phyloP scores from a whole-genome alignment of 2,797 vertebrate species.

The Mycteria americana region DNA sequence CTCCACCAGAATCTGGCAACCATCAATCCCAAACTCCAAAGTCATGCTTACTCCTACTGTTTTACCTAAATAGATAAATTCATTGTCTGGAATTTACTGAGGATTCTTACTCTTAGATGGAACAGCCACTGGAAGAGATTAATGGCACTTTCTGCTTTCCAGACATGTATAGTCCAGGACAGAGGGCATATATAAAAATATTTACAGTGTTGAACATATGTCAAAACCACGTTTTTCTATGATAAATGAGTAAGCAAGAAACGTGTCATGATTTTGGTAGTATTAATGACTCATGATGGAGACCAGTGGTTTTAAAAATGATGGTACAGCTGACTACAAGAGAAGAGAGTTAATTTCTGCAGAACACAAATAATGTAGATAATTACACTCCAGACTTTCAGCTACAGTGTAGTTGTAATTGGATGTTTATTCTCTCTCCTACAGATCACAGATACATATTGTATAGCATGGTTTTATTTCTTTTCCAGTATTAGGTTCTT shows the following conservation, averaged over 20 bases:
- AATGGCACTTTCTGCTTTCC: not conserved
- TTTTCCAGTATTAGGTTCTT: not conserved
- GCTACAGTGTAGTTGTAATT: not conserved
- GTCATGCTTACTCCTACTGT: not conserved
- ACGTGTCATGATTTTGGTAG: not conserved
- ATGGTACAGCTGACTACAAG: not conserved
- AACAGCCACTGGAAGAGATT: not conserved
- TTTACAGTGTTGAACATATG: not conserved
- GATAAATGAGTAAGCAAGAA: not conserved
- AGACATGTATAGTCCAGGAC: not conserved
- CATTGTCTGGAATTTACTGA: not conserved
- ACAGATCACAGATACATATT: not conserved
- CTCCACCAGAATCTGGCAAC: not conserved
- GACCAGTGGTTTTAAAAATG: not conserved
- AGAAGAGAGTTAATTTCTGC: not conserved
- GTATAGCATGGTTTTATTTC: not conserved
- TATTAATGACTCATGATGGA: not conserved
- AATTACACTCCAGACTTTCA: not conserved
- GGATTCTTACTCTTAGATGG: not conserved
- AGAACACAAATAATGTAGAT: not conserved
- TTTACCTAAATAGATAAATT: not conserved
- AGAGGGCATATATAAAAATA: not conserved
- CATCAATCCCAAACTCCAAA: not conserved
- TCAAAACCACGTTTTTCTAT: rapidly evolving
- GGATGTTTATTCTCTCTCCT: not conserved